Evolutionary conservation across 2,888 invertebrate species (phyloP).

Genomic region (Drosophila putrida): DNA sequence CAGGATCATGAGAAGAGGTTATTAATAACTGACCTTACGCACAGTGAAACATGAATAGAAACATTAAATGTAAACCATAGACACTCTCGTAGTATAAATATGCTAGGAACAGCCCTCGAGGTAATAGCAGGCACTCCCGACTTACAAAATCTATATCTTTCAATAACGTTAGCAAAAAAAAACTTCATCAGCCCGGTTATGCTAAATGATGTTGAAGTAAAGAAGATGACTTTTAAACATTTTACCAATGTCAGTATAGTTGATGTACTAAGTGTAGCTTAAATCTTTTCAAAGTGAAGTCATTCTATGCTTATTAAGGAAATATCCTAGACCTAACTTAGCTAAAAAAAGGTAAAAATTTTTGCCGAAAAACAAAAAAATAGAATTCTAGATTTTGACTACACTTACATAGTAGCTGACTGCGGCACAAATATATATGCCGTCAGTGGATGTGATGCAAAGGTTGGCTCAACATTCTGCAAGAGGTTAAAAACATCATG

Average conservation of each 20-base stretch:
- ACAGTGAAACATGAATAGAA: no score
- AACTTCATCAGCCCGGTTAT: conserved; percentile 11
- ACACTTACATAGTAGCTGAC: neutral
- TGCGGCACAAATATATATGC: neutral
- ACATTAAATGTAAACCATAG: no score
- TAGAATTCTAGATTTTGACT: neutral
- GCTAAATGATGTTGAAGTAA: no score
- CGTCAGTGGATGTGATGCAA: neutral
- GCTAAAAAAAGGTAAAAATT: neutral
- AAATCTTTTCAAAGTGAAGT: conserved; percentile 13
- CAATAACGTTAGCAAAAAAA: conserved; percentile 13
- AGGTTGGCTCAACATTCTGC: neutral
- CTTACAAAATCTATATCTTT: conserved; percentile 9
- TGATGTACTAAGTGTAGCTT: conserved; percentile 4
- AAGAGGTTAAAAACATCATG: neutral
- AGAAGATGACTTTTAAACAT: conserved; percentile 4
- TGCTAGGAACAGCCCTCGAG: no score
- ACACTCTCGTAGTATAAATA: no score
- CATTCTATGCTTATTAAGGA: neutral
- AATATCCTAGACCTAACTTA: neutral
- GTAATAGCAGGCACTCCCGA: neutral
- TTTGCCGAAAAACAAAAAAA: neutral
- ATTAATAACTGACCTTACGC: no score
- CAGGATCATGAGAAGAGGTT: no score
- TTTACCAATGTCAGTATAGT: conserved; percentile 12